Base-by-base conservation (phyloP, 2,888 invertebrate genomes). In the Cylloceria caligata region DNA sequence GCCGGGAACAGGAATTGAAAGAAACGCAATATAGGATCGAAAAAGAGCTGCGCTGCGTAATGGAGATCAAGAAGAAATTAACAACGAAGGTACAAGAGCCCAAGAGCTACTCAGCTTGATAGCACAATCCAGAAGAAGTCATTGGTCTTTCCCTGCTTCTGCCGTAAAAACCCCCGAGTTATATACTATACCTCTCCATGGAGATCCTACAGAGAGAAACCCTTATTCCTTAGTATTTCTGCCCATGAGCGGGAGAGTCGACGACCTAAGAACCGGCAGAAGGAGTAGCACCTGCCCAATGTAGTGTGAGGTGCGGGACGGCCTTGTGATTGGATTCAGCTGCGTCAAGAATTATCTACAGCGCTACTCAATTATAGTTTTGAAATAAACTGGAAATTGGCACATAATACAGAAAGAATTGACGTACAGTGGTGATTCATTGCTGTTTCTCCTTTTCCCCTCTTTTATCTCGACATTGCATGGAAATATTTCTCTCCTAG, bases 281-380 rank as follows among this genome's bases (percentile, higher is more conserved):
- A 24, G 45, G 21, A 55, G 84, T 11, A 52, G 83, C 87, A 89
- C 88, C 89, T 89, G 88, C 87, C 71, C 71, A 39, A 24, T 57
- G 27, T 42, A 34, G 34, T 39, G 49, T 19, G 45, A 52, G 82
- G 73, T 49, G 68, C 49, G 42, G 81, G 64, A 84, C 77, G 82
- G 82, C 80, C 84, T 86, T 87, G 84, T 86, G 86, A 88, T 88
- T 88, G 87, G 86, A 86, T 88, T 80, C 89, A 89, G 88, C 89
- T 89, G 89, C 88, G 83, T 76, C 75, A 83, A 75, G 71, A 81
- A 68, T 67, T 52, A 11, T 64, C 65, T 21, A 62, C 76, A 65
- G n/a, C 27, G 42, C 68, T 42, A 64, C 55, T 79, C 73, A 57
- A 72, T 49, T 60, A 65, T 62, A 71, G 57, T 72, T 69, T 76